A percentile compares a stretch with the other conserved stretches of the same genome.
Conservation (phyloP, 1,140 invertebrate species). For the Drosophila athabasca region DNA sequence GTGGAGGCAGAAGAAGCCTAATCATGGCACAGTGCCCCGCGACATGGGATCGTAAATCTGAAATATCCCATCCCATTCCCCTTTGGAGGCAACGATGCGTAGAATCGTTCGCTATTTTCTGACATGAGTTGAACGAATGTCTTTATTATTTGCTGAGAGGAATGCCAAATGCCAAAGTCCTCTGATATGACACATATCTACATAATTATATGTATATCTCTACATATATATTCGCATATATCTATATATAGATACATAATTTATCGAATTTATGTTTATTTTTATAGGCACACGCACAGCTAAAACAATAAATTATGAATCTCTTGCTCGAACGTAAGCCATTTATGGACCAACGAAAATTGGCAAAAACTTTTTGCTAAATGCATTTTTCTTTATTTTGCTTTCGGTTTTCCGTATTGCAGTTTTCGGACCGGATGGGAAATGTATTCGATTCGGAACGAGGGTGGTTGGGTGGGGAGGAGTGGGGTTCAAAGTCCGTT, state of each 20-base stretch:
- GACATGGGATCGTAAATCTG: slow-evolving; percentile 57
- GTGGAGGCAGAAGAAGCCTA: background rate
- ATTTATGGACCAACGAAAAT: slow-evolving; percentile 2
- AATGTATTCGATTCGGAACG: too few relatives aligned
- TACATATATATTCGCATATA: background rate
- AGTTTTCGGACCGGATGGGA: too few relatives aligned
- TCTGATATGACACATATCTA: slow-evolving; percentile 34
- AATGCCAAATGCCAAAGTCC: slow-evolving; percentile 54
- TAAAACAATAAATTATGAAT: slow-evolving; percentile 25
- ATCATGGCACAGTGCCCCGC: slow-evolving; percentile 36
- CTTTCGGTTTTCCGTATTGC: too few relatives aligned
- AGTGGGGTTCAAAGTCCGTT: slow-evolving; percentile 4
- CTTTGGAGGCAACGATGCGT: background rate
- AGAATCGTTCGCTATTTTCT: slow-evolving; percentile 46
- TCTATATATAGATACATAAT: slow-evolving; percentile 20
- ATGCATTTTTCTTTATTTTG: too few relatives aligned
- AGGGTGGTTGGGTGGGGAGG: too few relatives aligned
- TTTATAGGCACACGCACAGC: slow-evolving; percentile 33
- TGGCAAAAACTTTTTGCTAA: too few relatives aligned
- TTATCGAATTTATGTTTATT: slow-evolving; percentile 63
- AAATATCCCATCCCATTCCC: slow-evolving; percentile 16
- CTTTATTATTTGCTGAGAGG: slow-evolving; percentile 46
- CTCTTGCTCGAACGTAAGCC: background rate
- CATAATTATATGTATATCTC: slow-evolving; percentile 21
- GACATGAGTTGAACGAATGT: slow-evolving; percentile 55